Evolutionary conservation across 2,888 invertebrate species (phyloP).

Genomic region (Diplazon laetatorius): DNA sequence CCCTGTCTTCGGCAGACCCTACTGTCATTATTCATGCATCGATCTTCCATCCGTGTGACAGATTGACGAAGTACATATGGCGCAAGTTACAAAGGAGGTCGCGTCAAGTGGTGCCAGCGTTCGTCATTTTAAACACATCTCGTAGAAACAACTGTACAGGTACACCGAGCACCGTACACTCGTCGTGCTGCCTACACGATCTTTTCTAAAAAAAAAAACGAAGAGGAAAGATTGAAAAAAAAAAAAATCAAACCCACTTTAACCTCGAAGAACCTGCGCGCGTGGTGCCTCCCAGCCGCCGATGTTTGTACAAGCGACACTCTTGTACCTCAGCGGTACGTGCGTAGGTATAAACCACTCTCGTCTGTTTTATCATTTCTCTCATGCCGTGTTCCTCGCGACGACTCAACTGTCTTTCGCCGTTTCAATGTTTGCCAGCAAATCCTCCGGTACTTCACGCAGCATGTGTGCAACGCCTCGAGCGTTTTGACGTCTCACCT

Average conservation of each 20-base stretch:
- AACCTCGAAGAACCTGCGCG: conserved; percentile 30
- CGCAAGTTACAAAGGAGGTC: conserved; percentile 35
- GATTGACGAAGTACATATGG: conserved; percentile 29
- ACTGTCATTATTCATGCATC: conserved; percentile 45
- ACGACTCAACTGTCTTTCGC: not conserved
- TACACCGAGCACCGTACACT: conserved; percentile 14
- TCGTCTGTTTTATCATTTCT: conserved; percentile 38
- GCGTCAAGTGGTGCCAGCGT: conserved; percentile 29
- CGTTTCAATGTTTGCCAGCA: conserved; percentile 23
- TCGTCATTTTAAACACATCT: conserved; percentile 22
- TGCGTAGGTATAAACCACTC: conserved; percentile 18
- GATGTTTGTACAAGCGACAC: conserved; percentile 47
- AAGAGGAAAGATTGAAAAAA: not conserved
- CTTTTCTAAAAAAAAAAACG: conserved; percentile 19
- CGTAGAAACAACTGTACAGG: conserved; percentile 18
- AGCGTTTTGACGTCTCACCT: conserved; percentile 19
- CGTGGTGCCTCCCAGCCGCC: conserved; percentile 21
- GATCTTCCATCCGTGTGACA: conserved; percentile 25
- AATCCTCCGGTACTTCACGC: conserved; percentile 9
- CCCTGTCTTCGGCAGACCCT: conserved; percentile 24
- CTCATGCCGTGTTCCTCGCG: conserved; percentile 2
- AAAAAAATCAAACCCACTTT: not conserved
- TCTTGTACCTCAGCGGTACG: conserved; percentile 29
- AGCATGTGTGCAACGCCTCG: conserved; percentile 13
- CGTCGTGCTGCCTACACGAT: conserved; percentile 13